Evolutionary conservation across 2,113 vertebrate genomes (phyloP), one percentile per base, ranked within the genome.

Genomic region (Tupaia chinensis): DNA sequence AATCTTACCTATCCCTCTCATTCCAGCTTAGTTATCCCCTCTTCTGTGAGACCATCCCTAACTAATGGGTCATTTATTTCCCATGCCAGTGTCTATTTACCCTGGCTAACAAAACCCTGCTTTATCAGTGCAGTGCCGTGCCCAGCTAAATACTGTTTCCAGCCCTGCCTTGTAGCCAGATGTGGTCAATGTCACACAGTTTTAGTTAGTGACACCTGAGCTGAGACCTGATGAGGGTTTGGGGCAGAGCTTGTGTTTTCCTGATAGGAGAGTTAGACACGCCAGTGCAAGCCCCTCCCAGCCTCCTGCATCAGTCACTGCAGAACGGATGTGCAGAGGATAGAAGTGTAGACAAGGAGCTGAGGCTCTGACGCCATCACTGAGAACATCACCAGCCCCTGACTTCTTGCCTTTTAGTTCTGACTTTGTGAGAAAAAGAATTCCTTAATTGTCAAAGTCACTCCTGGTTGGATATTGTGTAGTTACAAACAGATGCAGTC

Each of bases 371-470:
- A 77, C 3, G 17, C 44, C 3, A 3, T n/a, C 20, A n/a, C 53
- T 14, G 10, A 94, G 19, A 23, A 11, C 54, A 58, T 15, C 20
- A 53, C 54, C 32, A 34, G 32, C 14, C 60, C 74, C 76, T 34
- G 23, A 58, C 20, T 66, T 92, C 79, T 78, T 82, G 63, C 54
- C 74, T 95, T 13, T 32, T 34, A 89, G 60, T 11, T n/a, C 73
- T 94, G 69, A 3, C 22, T 82, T 34, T 73, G 7, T 10, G 56
- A 86, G 58, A n/a, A 78, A 90, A 82, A 78, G 44, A 84, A 89
- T 95, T 60, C 56, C 44, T 34, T 54, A 63, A 82, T 44, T 92
- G 87, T 56, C 95, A 20, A 79, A 85, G 58, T 27, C 78, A 19
- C 65, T 79, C 27, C 19, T 77, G 58, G 7, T 61, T 88, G 72